Base-by-base conservation (phyloP, 2,888 invertebrate species). In the Ceriagrion tenellum region DNA sequence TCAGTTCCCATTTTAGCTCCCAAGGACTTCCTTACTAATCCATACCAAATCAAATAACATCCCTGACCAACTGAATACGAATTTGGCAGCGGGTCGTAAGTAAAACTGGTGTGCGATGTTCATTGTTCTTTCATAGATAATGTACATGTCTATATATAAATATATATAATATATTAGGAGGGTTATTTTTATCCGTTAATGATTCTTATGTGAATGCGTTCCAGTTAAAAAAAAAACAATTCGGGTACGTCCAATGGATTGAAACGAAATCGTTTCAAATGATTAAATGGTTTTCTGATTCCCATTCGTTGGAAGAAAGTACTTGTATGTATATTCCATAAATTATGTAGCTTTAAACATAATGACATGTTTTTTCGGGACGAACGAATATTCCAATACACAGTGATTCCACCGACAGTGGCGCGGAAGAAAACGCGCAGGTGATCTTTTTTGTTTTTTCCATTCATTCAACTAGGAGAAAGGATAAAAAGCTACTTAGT, bases 91-190 rank as follows among this genome's bases (percentile, higher is more conserved):
- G 35, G 69, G 18, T 63, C n/a, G 13, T 12, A 93, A 69, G 40
- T 69, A 93, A 69, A 93, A 93, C 93, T 47, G 55, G 55, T 93
- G 69, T 93, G 93, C 69, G 93, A 93, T 69, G 93, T 93, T 69
- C 74, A 69, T n/a, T 69, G 93, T 93, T 63, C 69, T 93, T 23
- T 74, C 69, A 74, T 93, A 93, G 93, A 63, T 93, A 93, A 69
- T 69, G 69, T 93, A 93, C 69, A 93, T 93, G 93, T 93, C 93
- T 93, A 93, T 93, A 93, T 26, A 69, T 18, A 81, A 35, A 81
- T 81, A 81, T 35, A 81, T 81, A 81, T 81, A 35, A 81, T 81
- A 63, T 93, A 40, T 74, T 93, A 93, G 93, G 74, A 74, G 69
- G 69, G 69, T 93, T 93, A 69, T 93, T 93, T 93, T 93, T 40